Base-by-base conservation (phyloP, 1,140 invertebrate species). In the Drosophila yakuba region DNA sequence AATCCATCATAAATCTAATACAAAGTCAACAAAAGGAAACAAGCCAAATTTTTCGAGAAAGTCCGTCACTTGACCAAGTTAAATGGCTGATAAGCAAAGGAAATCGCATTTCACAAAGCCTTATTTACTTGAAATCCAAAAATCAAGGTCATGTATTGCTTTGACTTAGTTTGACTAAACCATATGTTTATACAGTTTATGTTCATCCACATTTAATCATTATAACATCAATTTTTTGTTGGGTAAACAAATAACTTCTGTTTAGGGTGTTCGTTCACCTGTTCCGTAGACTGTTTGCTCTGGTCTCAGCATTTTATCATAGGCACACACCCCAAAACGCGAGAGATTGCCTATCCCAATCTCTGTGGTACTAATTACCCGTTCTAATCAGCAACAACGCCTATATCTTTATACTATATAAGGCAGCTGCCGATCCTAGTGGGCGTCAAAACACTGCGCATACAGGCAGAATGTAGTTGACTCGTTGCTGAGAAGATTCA, bases 21-120 rank as follows among this genome's bases (percentile, higher is more conserved):
- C 83, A 59, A 69, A 73, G 62, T 56, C 55, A 67, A 69, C 51
- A 66, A 59, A 12, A 10, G 10, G 41, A 14, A 15, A 43, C 8
- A 44, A 25, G 57, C 58, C 71, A n/a, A 69, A 57, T 25, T 43
- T 45, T 32, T 60, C 48, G 51, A 58, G 72, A 52, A 64, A 54
- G 51, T 52, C 35, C 45, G 41, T 59, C n/a, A 20, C 43, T 57
- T 66, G 67, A 64, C 59, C 72, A 77, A 74, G 83, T 83, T 83
- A 63, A 88, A 88, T 77, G 83, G 48, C 84, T 80, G 83, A 88
- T 88, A 83, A 88, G 63, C 20, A 5, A 4, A 23, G 36, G 56
- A 79, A 74, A 50, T 64, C 74, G 61, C 78, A 72, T 59, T 51
- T 12, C 28, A 14, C 23, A 39, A 57, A 64, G 45, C 20, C 67